Evolutionary conservation across 2,888 invertebrate genomes (phyloP).

Genomic region (Synanthedon andrenaeformis): DNA sequence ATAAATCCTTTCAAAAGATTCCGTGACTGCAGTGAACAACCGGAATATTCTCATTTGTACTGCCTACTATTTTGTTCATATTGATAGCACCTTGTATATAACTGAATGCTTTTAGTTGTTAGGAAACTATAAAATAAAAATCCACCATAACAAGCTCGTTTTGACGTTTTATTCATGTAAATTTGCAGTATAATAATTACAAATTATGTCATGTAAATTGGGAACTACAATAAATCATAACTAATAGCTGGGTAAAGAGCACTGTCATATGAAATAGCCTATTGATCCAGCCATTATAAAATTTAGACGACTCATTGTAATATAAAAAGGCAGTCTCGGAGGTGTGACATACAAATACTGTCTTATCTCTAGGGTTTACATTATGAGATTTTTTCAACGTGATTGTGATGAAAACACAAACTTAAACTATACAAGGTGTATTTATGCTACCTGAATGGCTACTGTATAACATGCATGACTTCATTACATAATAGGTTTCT

Average conservation of each 20-base stretch:
- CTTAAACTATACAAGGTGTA: conserved; percentile 56
- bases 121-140: neutral
- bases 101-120: no score
- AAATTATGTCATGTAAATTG: conserved; percentile 69
- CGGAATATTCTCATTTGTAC: no score
- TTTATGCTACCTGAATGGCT: conserved; percentile 53
- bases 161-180: conserved; percentile 70
- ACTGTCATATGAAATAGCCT: conserved; percentile 33
- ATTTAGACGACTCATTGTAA: conserved; percentile 57
- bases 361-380: conserved; percentile 64
- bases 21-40: no score
- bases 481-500: conserved; percentile 38
- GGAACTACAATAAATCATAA: conserved; percentile 63
- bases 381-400: conserved; percentile 63
- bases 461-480: conserved; percentile 57
- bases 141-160: conserved; percentile 58
- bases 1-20: no score
- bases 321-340: conserved; percentile 71
- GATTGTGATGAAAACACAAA: conserved; percentile 65
- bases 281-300: conserved; percentile 48
- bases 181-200: conserved; percentile 71
- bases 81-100: no score
- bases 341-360: conserved; percentile 68
- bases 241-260: conserved; percentile 53
- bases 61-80: no score